Base-by-base conservation (phyloP, 2,888 invertebrate species). In the Acrobasis consociella region DNA sequence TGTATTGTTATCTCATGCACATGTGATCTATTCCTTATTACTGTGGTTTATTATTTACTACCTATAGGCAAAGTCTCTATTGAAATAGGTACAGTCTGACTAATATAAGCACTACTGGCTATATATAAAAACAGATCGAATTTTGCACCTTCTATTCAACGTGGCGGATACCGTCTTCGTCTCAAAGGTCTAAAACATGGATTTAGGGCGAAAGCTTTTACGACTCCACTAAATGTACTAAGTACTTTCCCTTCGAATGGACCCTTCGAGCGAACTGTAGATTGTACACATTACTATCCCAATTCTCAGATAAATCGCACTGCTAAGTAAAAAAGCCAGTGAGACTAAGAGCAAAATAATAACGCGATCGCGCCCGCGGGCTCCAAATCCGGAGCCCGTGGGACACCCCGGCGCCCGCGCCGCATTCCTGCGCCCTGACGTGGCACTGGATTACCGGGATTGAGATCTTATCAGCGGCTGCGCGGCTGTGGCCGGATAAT, bases 391-490 rank as follows among this genome's bases (percentile, higher is more conserved):
- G 42, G 39, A 13, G 5, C 17, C 56, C 56, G 56, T 39, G 60
- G 60, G 60, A 60, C 39, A 39, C 49, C 22, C 60, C 22, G 60
- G 60, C 60, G 49, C 62, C 62, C 64, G 63, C 55, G 60, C 60
- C 68, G 65, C 69, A 70, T 72, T 70, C 71, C 71, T 38, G 17
- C 9, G 49, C 39, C 42, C 55, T 71, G 64, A 72, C 63, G 42
- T 49, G 62, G 58, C 62, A 31, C 50, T 9, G 72, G 71, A 69
- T 71, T 69, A 71, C 69, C 70, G 69, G 70, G 77, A 84, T 82
- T 78, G 78, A 82, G 84, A 86, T 86, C 72, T 78, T 86, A 87
- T 86, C 86, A 67, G 66, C 67, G 64, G 69, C 68, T 71, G 31
- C 7, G 31, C 31, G 31, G 31, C 31, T 72, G 71, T 70, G 67